Evolutionary conservation across 1,140 invertebrate genomes (phyloP).

Genomic region (Drosophila funebris): DNA sequence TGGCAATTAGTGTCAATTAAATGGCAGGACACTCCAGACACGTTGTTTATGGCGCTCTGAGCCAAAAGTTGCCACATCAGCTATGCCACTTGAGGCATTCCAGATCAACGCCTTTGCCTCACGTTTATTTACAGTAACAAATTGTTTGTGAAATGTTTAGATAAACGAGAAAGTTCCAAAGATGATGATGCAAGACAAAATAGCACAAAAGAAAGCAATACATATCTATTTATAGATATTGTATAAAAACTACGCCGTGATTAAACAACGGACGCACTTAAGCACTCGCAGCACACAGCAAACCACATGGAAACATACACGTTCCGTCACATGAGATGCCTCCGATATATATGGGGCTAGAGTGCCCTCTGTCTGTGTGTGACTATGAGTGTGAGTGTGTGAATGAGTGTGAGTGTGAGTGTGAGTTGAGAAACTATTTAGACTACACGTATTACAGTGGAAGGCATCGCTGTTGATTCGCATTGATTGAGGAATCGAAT

Average conservation of each 20-base stretch:
- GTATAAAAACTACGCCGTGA: slow-evolving; percentile 36
- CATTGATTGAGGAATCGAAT: too few species aligned
- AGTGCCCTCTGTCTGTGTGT: background rate
- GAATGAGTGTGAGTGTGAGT: background rate
- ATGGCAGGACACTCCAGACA: slow-evolving; percentile 1
- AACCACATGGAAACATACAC: slow-evolving; percentile 19
- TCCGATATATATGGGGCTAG: background rate
- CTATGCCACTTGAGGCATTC: slow-evolving; percentile 27
- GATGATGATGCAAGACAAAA: slow-evolving; percentile 54
- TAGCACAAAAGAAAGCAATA: slow-evolving; percentile 17
- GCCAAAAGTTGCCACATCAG: slow-evolving; percentile 13
- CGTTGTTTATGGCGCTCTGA: background rate
- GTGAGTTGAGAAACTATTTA: background rate
- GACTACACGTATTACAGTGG: background rate
- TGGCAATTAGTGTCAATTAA: slow-evolving; percentile 70
- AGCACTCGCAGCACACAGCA: slow-evolving; percentile 10
- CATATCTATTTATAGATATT: slow-evolving; percentile 46
- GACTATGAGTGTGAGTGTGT: background rate
- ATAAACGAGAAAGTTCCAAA: slow-evolving; percentile 46
- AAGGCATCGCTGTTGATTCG: too few species aligned
- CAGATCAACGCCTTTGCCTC: background rate
- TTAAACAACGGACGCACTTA: slow-evolving; percentile 54
- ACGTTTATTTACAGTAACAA: slow-evolving; percentile 46
- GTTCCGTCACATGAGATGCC: slow-evolving; percentile 8
- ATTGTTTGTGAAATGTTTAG: slow-evolving; percentile 54